Evolutionary conservation across 1,140 invertebrate genomes (phyloP).

Genomic region (Heliconius himera): DNA sequence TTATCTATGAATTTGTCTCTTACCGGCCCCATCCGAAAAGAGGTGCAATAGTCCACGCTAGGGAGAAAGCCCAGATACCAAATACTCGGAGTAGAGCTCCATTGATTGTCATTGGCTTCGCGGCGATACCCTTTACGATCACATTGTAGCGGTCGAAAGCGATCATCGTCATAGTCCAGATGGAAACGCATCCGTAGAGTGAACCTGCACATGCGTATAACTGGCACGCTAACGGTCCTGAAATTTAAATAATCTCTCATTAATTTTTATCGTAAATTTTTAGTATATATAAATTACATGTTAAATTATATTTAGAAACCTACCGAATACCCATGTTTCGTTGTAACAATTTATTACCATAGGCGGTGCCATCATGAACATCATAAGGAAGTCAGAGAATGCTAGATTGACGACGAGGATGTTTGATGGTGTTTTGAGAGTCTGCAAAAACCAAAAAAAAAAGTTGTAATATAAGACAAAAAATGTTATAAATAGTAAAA

Average conservation of each 20-base stretch:
- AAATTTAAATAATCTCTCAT: neutral
- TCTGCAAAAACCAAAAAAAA: slow-evolving; percentile 52
- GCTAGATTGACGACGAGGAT: slow-evolving; percentile 92
- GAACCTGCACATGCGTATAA: slow-evolving; percentile 91
- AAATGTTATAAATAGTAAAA: neutral
- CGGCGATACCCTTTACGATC: slow-evolving; percentile 89
- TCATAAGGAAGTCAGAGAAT: slow-evolving; percentile 94
- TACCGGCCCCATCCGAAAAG: slow-evolving; percentile 86
- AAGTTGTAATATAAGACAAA: neutral
- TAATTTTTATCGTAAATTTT: neutral
- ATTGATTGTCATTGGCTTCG: slow-evolving; percentile 86
- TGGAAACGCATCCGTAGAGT: slow-evolving; percentile 90
- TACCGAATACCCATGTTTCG: slow-evolving; percentile 92
- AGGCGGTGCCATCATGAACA: slow-evolving; percentile 90
- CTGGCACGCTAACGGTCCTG: slow-evolving; percentile 90
- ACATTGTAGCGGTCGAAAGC: slow-evolving; percentile 94
- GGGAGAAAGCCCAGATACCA: slow-evolving; percentile 86
- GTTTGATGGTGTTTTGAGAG: slow-evolving; percentile 91
- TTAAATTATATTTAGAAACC: slow-evolving; percentile 38
- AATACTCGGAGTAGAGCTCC: slow-evolving; percentile 86
- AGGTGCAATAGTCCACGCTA: slow-evolving; percentile 87
- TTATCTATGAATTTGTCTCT: slow-evolving; percentile 1
- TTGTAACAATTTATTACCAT: slow-evolving; percentile 94
- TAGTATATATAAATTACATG: neutral
- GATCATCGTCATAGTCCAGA: slow-evolving; percentile 93